A percentile compares a stretch with the other conserved stretches of the same genome.
Conservation (phyloP, 2,888 invertebrate genomes). For the Parnassius glacialis region DNA sequence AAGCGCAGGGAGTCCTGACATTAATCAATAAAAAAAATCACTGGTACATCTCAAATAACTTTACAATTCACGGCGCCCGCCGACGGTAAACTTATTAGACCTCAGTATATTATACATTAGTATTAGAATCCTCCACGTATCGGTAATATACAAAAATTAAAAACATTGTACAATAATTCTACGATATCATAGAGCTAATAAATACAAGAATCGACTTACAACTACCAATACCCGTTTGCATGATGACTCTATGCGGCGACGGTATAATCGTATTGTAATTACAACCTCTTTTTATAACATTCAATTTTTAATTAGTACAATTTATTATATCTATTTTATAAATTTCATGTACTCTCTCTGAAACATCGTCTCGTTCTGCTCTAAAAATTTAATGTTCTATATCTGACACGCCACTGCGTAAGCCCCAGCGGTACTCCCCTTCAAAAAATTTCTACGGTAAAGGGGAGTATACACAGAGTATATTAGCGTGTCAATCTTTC, state of each 20-base stretch:
- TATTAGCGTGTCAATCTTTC: background rate
- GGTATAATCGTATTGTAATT: conserved; percentile 64
- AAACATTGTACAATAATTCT: conserved; percentile 77
- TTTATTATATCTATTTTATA: conserved; percentile 67
- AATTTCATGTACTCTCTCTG: conserved; percentile 62
- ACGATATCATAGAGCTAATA: conserved; percentile 74
- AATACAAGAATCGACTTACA: conserved; percentile 76
- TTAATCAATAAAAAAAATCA: conserved; percentile 36
- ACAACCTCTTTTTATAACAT: conserved; percentile 75
- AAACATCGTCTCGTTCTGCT: conserved; percentile 38
- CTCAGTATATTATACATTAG: conserved; percentile 71
- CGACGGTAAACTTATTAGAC: conserved; percentile 61
- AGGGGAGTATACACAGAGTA: background rate
- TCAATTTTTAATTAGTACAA: conserved; percentile 69
- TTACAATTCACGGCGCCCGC: conserved; percentile 64
- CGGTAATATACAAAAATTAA: conserved; percentile 80
- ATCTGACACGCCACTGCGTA: background rate
- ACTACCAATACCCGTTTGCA: conserved; percentile 66
- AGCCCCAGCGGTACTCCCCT: background rate
- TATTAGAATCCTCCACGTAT: conserved; percentile 54
- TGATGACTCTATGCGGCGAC: conserved; percentile 54
- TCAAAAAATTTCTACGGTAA: conserved; percentile 1
- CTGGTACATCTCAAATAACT: conserved; percentile 69
- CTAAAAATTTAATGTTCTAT: conserved; percentile 1
- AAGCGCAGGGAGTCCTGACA: background rate